Evolutionary conservation across 2,888 invertebrate species (phyloP), one percentile per base, ranked within the genome.

Genomic region (Diplolepis rosae): DNA sequence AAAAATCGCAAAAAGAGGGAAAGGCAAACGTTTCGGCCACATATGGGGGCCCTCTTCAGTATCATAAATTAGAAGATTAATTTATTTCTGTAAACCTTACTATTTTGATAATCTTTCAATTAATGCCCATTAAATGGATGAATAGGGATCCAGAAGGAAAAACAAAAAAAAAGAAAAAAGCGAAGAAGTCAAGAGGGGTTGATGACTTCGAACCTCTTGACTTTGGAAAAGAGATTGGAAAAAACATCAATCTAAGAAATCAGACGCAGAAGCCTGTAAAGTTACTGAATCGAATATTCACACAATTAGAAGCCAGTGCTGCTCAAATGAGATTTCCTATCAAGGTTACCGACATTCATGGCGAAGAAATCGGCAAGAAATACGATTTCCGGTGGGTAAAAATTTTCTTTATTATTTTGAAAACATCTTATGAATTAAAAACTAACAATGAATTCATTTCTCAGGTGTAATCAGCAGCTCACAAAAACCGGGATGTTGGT

Each of bases 331-430:
- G 67, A 66, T 66, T 79, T 22, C 71, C 79, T 1, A 79, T 84
- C 39, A 77, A 85, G 7, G 76, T 84, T 2, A 76, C 80, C 4
- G 85, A 87, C 71, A 68, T 82, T 24, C 71, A 83, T 30, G 84
- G 84, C 15, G 87, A 88, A 75, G 50, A 80, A 0, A 82, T 87
- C 32, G 87, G 86, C 1, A 88, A 84, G 67, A 88, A 88, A 82
- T 87, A 88, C 71, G 80, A 85, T 50, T 86, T 87, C 72, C 78
- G 87, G 83, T 87, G 79, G 69, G n/a, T n/a, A n/a, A n/a, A n/a
- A n/a, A n/a, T n/a, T n/a, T n/a, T n/a, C n/a, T n/a, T n/a, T n/a
- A n/a, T n/a, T n/a, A n/a, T n/a, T n/a, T n/a, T n/a, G n/a, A n/a
- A n/a, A n/a, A n/a, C n/a, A n/a, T n/a, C n/a, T n/a, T n/a, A n/a